These are phyloP conservation scores for Muscina levida DNA, from an alignment of 2,888 invertebrate genomes.

Conservation along the genomic window DNA sequence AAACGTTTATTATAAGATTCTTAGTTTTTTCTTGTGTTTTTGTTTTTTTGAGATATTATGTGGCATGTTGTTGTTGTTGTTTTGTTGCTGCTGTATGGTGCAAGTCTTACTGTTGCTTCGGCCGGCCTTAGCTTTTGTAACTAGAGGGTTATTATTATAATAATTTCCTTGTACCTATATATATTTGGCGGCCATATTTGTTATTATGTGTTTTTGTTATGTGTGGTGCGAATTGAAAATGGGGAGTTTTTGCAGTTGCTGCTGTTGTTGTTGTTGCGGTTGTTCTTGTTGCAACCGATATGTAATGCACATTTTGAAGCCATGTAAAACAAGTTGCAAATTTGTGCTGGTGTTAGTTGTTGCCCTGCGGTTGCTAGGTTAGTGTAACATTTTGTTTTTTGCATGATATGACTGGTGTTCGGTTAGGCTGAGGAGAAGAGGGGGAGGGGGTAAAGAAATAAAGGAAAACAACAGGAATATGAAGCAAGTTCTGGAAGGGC, in stretches of 20 bases:
- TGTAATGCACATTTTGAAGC: constrained; percentile 1
- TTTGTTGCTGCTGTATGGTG: constrained; percentile 16
- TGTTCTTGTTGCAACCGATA: neutral
- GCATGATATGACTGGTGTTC: neutral
- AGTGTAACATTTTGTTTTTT: constrained; percentile 37
- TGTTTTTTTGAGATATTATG: no score
- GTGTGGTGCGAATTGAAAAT: constrained; percentile 18
- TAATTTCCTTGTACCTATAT: constrained; percentile 32
- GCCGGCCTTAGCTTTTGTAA: neutral
- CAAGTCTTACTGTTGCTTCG: constrained; percentile 9
- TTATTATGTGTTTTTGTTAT: neutral
- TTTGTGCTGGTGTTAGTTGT: constrained; percentile 8
- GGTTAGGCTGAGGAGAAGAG: no score
- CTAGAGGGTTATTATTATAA: constrained; percentile 27
- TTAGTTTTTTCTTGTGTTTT: no score
- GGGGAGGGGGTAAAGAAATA: no score
- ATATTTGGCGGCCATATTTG: constrained; percentile 45
- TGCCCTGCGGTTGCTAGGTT: constrained; percentile 24
- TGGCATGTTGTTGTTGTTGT: neutral
- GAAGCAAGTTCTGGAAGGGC: no score
- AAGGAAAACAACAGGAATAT: no score
- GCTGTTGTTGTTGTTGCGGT: neutral
- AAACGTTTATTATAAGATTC: constrained; percentile 42
- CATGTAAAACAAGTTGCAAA: constrained; percentile 33
- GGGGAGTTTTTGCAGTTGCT: constrained; percentile 9